These are phyloP conservation scores for Limnephilus lunatus DNA, from an alignment of 2,888 invertebrate genomes.

Conservation along the genomic window DNA sequence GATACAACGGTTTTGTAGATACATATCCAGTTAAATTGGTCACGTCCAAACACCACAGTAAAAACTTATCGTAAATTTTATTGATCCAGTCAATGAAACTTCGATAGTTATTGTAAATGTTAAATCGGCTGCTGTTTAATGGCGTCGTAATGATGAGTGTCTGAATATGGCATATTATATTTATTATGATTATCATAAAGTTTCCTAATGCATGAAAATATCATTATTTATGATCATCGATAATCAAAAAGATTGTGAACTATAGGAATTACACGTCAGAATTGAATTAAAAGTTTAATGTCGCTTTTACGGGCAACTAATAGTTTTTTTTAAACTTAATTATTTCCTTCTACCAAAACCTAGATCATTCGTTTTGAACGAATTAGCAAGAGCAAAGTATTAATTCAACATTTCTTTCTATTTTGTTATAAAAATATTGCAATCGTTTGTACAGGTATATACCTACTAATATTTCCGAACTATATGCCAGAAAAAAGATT, in stretches of 20 bases:
- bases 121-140: constrained; percentile 27
- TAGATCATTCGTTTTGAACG: not conserved
- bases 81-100: constrained; percentile 26
- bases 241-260: not conserved
- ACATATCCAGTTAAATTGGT: not conserved
- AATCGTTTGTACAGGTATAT: not conserved
- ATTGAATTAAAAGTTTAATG: not conserved
- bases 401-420: not conserved
- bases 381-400: not conserved
- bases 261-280: not conserved
- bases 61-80: not conserved
- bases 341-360: not conserved
- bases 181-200: not conserved
- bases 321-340: not conserved
- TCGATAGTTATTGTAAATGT: constrained; percentile 8
- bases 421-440: not conserved
- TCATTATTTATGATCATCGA: not conserved
- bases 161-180: not conserved
- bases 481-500: too few species aligned
- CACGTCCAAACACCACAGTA: not conserved
- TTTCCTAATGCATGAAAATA: not conserved
- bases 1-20: not conserved
- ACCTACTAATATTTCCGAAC: too few species aligned
- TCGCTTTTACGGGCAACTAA: not conserved
- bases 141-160: not conserved